Evolutionary conservation across 2,797 vertebrate genomes (phyloP).

Genomic region (Botia kubotai): DNA sequence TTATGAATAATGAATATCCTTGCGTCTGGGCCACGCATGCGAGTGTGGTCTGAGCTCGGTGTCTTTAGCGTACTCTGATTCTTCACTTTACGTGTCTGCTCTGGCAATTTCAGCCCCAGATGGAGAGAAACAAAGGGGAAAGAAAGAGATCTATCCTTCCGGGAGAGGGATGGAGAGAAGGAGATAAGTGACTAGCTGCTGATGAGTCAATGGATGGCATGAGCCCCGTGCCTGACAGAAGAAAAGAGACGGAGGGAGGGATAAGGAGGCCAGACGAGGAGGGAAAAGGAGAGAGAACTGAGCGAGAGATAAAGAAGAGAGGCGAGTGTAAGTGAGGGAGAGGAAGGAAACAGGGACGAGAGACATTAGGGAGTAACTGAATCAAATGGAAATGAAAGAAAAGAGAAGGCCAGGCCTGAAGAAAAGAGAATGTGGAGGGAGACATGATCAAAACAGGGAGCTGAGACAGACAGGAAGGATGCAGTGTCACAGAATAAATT

Average conservation of each 20-base stretch:
- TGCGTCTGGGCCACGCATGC: constrained; percentile 52
- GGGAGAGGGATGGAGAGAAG: constrained; percentile 72
- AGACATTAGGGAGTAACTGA: constrained; percentile 3
- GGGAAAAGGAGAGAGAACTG: not conserved
- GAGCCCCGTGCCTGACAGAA: constrained; percentile 52
- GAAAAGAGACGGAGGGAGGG: constrained; percentile 30
- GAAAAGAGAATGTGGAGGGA: not conserved
- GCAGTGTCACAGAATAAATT: constrained; percentile 53
- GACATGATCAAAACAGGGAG: not conserved
- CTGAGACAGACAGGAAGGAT: not conserved
- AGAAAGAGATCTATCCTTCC: constrained; percentile 67
- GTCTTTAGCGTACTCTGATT: constrained; percentile 68
- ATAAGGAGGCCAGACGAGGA: not conserved
- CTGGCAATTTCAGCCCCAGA: constrained; percentile 67
- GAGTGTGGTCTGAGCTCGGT: constrained; percentile 56
- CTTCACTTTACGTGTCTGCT: constrained; percentile 52
- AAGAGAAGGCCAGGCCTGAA: not conserved
- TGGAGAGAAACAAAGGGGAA: constrained; percentile 74
- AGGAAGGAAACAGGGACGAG: constrained; percentile 52
- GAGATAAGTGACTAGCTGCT: constrained; percentile 73
- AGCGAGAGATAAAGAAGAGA: constrained; percentile 1
- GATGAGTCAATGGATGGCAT: constrained; percentile 74
- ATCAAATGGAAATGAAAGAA: not conserved
- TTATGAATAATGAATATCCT: constrained; percentile 72
- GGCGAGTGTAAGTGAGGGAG: constrained; percentile 47